Percentiles rank a stretch among this genome's conserved stretches.
Conservation (phyloP, 2,888 invertebrate species). For the Lithophane socia region DNA sequence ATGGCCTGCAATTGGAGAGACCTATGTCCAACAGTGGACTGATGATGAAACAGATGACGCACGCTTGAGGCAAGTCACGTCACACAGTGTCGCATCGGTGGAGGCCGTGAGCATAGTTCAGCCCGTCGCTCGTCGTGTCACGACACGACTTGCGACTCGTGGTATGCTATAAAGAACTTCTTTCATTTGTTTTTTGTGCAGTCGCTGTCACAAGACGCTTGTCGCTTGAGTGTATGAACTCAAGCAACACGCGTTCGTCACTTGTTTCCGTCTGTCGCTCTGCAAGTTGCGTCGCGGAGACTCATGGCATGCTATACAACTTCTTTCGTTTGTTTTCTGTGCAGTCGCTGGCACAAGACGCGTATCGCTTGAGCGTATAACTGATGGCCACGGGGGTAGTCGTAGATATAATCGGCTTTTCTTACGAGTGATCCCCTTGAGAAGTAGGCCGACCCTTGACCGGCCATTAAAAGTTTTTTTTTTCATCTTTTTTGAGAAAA, state of each 20-base stretch:
- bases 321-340: neutral
- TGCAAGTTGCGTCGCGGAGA: no score
- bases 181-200: no score
- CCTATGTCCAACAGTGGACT: no score
- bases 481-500: constrained; percentile 38
- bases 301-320: neutral
- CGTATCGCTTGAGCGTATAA: neutral
- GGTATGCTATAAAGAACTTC: no score
- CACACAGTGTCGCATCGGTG: no score
- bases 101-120: no score
- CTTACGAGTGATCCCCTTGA: constrained; percentile 53
- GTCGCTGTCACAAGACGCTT: neutral
- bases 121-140: no score
- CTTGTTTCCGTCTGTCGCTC: neutral
- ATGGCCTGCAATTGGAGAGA: no score
- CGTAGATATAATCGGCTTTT: constrained; percentile 56
- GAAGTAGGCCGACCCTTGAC: constrained; percentile 39
- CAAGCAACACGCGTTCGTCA: no score
- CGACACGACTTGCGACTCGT: no score
- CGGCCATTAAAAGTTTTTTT: constrained; percentile 61
- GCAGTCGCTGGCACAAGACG: neutral
- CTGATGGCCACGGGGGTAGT: neutral
- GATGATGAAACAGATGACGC: no score
- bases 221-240: neutral
- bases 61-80: no score